Evolutionary conservation across 2,113 vertebrate genomes (phyloP), one percentile per base, ranked within the genome.

Genomic region (Corythornis vintsioides): DNA sequence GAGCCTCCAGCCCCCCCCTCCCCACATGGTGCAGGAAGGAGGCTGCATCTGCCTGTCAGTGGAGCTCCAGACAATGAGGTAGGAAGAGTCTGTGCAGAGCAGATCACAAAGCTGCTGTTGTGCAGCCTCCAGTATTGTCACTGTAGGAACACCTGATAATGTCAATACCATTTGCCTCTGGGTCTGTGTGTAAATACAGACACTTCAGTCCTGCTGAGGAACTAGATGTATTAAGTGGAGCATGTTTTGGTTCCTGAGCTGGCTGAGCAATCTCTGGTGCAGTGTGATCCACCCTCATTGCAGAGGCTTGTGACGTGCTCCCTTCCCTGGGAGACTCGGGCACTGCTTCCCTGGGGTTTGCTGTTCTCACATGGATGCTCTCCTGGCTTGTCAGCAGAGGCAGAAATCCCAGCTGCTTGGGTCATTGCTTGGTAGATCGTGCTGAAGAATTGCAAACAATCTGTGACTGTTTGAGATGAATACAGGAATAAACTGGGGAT

Each of bases 301-400:
- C 60, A 59, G 78, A 82, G 40, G 55, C 75, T 93, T 52, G 66
- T 4, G 2, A 66, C 57, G 29, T 47, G 57, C 81, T 92, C n/a
- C 45, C 76, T 86, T 29, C 60, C 72, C 40, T 1, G 0, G 28
- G 65, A 89, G 89, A 24, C 22, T 31, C 5, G 47, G 38, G 4
- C 19, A 25, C 75, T 77, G 83, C 12, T 74, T 73, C 48, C 15
- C 60, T 47, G 73, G 59, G 40, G 10, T 66, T 79, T 73, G 71
- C 18, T 57, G 19, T 56, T 90, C 70, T 84, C 81, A 40, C 86
- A 64, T 74, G 59, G 64, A 33, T 92, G 66, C 28, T 86, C 22
- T 76, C 59, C 79, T 88, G 83, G 61, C 63, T 84, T 56, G 43
- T 67, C 76, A 81, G 11, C 76, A 83, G 86, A 92, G 81, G 92